A percentile compares a stretch with the other conserved stretches of the same genome.
Evolutionary conservation across 2,797 vertebrate genomes (phyloP).

Genomic region (Spinibarbus caldwelli): DNA sequence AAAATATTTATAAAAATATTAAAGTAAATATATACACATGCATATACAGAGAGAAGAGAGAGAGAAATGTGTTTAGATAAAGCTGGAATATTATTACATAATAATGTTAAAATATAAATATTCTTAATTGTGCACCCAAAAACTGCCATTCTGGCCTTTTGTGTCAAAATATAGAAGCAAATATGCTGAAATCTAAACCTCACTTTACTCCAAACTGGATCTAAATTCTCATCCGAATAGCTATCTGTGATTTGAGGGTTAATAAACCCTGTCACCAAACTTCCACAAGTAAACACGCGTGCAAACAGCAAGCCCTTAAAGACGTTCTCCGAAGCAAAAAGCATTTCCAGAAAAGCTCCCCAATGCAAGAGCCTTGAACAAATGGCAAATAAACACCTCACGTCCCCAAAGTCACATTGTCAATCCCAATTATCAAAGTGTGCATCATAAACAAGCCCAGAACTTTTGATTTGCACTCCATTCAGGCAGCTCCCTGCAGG

Average conservation of each 20-base stretch:
- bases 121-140: background rate
- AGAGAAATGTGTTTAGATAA: background rate
- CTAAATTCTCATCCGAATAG: background rate
- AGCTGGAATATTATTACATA: background rate
- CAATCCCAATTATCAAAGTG: slow-evolving; percentile 73
- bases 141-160: background rate
- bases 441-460: slow-evolving; percentile 75
- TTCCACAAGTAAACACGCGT: slow-evolving; percentile 44
- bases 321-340: background rate
- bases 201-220: background rate
- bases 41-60: no score
- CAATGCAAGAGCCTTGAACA: slow-evolving; percentile 25
- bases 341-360: background rate
- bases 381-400: slow-evolving; percentile 49
- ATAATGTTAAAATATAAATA: background rate
- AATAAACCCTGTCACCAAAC: background rate
- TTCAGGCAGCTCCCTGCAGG: slow-evolving; percentile 86
- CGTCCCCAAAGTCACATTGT: slow-evolving; percentile 75
- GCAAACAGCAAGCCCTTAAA: slow-evolving; percentile 47
- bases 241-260: background rate
- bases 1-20: background rate
- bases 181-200: background rate
- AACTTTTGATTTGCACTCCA: slow-evolving; percentile 78
- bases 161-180: background rate
- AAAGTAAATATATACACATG: no score